These are phyloP conservation scores for Microdon myrmicae DNA, from an alignment of 2,888 invertebrate species.

Conservation along the genomic window DNA sequence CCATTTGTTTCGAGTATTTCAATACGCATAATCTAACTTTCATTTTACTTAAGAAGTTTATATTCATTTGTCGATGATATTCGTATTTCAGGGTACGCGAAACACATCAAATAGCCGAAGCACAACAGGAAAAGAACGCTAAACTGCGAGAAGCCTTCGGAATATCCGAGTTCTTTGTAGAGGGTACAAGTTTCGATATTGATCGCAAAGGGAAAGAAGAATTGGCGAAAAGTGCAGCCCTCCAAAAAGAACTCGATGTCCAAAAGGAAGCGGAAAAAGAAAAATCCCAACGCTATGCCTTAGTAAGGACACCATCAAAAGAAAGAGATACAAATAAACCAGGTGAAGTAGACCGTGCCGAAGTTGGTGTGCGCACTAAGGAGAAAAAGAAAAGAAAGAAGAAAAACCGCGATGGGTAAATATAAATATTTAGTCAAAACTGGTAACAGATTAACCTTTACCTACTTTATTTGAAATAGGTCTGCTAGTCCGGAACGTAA, in stretches of 20 bases:
- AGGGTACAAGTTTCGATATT: constrained; percentile 91
- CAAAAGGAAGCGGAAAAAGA: constrained; percentile 65
- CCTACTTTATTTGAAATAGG: constrained; percentile 64
- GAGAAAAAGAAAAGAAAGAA: constrained; percentile 76
- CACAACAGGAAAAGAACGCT: constrained; percentile 95
- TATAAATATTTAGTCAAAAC: constrained; percentile 28
- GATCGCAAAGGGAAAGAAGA: constrained; percentile 73
- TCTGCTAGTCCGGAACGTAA: constrained; percentile 78
- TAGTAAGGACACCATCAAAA: constrained; percentile 81
- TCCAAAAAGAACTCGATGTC: constrained; percentile 67
- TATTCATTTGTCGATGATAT: constrained; percentile 11
- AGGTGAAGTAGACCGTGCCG: constrained; percentile 60
- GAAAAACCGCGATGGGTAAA: constrained; percentile 78
- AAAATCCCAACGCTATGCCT: constrained; percentile 73
- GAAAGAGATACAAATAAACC: constrained; percentile 64
- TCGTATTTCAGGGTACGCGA: constrained; percentile 80
- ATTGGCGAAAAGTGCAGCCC: constrained; percentile 66
- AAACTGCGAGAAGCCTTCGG: constrained; percentile 93
- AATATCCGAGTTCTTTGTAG: constrained; percentile 91
- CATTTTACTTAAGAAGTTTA: background rate
- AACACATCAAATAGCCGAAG: constrained; percentile 95
- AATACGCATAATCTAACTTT: constrained; percentile 5
- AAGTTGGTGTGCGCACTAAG: constrained; percentile 65
- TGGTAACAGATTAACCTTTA: too few species aligned
- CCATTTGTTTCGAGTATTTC: too few species aligned